Percentiles rank a stretch among this genome's conserved stretches.
Conservation (phyloP, 2,888 invertebrate species). For the Malachius bipustulatus region DNA sequence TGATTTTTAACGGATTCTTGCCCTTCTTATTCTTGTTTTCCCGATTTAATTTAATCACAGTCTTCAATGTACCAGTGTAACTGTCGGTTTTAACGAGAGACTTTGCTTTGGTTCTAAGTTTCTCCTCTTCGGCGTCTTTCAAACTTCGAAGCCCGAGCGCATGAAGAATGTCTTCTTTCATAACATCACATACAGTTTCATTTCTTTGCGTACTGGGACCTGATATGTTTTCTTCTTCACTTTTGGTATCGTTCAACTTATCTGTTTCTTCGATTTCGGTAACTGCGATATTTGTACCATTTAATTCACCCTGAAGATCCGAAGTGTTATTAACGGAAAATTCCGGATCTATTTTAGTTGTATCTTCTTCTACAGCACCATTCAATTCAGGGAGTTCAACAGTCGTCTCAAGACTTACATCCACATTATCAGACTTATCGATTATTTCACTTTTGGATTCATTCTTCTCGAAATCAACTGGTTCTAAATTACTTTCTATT, state of each 20-base stretch:
- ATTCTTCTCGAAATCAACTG: too few relatives aligned
- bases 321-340: too few relatives aligned
- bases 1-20: constrained; percentile 63
- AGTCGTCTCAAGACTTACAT: too few relatives aligned
- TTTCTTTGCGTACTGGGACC: constrained; percentile 13
- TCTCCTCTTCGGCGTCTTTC: constrained; percentile 57
- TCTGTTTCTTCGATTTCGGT: constrained; percentile 5
- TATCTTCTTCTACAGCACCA: constrained; percentile 4
- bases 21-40: constrained; percentile 54
- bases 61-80: constrained; percentile 72
- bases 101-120: constrained; percentile 23
- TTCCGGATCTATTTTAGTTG: constrained; percentile 2
- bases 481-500: too few relatives aligned
- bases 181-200: constrained; percentile 18
- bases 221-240: not conserved
- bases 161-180: constrained; percentile 61
- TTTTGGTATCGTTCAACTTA: constrained; percentile 4
- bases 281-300: constrained; percentile 9
- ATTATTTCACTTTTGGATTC: too few relatives aligned
- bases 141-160: constrained; percentile 64
- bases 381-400: too few relatives aligned
- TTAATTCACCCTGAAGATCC: constrained; percentile 11
- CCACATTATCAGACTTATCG: too few relatives aligned
- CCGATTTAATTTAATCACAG: constrained; percentile 67
- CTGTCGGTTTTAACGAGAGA: constrained; percentile 25